A percentile compares a stretch with the other conserved stretches of the same genome.
These are phyloP conservation scores for Phyllostomus discolor DNA, from an alignment of 2,113 vertebrate species.

Conservation along the genomic window DNA sequence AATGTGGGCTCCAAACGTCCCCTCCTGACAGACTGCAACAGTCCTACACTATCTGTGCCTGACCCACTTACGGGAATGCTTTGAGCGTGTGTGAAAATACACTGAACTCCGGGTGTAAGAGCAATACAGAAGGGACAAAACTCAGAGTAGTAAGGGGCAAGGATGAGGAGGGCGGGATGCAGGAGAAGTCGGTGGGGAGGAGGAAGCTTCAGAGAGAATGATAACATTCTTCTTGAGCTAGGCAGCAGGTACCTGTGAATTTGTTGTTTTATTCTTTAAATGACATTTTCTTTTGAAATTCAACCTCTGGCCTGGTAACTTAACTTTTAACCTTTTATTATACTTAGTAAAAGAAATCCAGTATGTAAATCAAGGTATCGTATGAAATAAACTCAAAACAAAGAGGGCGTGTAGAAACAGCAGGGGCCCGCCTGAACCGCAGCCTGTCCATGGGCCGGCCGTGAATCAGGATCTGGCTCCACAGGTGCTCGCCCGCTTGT, in stretches of 20 bases:
- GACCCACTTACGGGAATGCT: background rate
- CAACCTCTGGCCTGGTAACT: background rate
- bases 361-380: background rate
- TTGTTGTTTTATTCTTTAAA: slow-evolving; percentile 4
- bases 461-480: background rate
- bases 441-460: background rate
- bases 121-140: background rate
- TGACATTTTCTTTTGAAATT: background rate
- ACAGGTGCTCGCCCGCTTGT: background rate
- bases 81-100: background rate
- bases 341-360: background rate
- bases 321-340: background rate
- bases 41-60: background rate
- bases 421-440: background rate
- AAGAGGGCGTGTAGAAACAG: background rate
- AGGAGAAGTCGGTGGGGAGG: background rate
- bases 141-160: background rate
- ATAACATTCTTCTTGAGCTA: background rate
- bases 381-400: background rate
- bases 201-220: background rate
- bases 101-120: background rate
- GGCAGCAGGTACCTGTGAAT: background rate
- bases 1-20: background rate
- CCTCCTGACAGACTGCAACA: background rate
- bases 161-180: no score